Evolutionary conservation across 1,140 invertebrate species (phyloP), one percentile per base, ranked within the genome.

Genomic region (Drosophila saltans): DNA sequence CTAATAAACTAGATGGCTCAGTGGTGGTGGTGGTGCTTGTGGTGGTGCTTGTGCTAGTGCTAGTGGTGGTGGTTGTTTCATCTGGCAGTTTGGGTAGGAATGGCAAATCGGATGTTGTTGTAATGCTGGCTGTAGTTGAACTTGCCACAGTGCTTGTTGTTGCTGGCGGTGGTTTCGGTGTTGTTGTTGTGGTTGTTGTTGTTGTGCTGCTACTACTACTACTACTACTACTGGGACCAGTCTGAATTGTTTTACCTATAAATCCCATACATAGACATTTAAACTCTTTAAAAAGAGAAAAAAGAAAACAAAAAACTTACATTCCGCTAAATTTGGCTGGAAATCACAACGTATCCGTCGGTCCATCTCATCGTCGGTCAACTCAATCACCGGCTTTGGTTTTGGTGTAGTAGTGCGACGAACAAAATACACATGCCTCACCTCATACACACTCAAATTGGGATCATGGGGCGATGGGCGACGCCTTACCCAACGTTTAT

Each of bases 311-410:
- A 16, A 16, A 16, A 16, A 61, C 82, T 79, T n/a, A 86, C 82
- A 86, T 40, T 77, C 59, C 1, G 74, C 66, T 6, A 66, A 21
- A 1, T 66, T 77, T 28, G 82, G 82, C 24, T 86, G 40, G 24
- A 79, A 80, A 28, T 80, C 69, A 30, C 82, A 86, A 36, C 48
- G 58, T n/a, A 75, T 81, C 5, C 7, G 62, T 7, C 43, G 48
- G 6, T 80, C 73, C 45, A 81, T 41, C 10, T 69, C 57, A 2
- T 61, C 62, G 6, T 76, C 66, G 3, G 28, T 39, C 16, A 70
- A 11, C n/a, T 52, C 21, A 52, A 30, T 16, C 30, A 59, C 16
- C 5, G 21, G 7, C 26, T 56, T 67, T 0, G 67, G 36, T 2
- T 26, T 28, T 0, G 39, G 55, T 58, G 74, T 69, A 7, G 68